Conservation (phyloP, 2,797 vertebrate species). For the Sebastes miniatus region DNA sequence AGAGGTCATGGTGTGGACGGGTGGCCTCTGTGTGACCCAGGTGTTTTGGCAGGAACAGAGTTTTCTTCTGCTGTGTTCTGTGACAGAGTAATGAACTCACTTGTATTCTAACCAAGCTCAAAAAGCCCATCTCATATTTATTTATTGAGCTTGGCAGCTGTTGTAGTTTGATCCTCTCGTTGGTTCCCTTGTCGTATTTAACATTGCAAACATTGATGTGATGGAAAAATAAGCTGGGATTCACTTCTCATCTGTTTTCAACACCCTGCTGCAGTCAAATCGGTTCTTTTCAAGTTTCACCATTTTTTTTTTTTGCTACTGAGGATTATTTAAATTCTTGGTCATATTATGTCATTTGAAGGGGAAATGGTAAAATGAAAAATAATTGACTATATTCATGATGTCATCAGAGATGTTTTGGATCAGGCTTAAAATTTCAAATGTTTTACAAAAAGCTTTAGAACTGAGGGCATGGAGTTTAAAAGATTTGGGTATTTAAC, state of each 20-base stretch:
- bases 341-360: not conserved
- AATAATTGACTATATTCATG: not conserved
- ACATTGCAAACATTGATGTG: not conserved
- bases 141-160: slow-evolving; percentile 26
- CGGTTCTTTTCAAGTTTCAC: not conserved
- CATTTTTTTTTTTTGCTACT: not conserved
- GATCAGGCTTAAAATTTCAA: not conserved
- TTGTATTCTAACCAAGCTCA: slow-evolving; percentile 13
- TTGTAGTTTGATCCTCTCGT: slow-evolving; percentile 3
- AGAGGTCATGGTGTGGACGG: slow-evolving; percentile 48
- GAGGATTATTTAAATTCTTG: not conserved
- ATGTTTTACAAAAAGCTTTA: not conserved
- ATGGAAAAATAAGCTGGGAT: not conserved
- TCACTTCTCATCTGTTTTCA: not conserved
- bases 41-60: slow-evolving; percentile 36
- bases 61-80: slow-evolving; percentile 28
- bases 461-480: too few relatives aligned
- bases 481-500: too few relatives aligned
- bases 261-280: not conserved
- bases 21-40: slow-evolving; percentile 30
- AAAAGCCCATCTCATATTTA: slow-evolving; percentile 2
- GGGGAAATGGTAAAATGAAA: not conserved
- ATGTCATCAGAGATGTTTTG: not conserved
- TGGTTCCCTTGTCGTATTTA: slow-evolving; percentile 4
- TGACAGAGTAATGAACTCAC: slow-evolving; percentile 47